Evolutionary conservation across 2,113 vertebrate genomes (phyloP).

Genomic region (Pipa parva): DNA sequence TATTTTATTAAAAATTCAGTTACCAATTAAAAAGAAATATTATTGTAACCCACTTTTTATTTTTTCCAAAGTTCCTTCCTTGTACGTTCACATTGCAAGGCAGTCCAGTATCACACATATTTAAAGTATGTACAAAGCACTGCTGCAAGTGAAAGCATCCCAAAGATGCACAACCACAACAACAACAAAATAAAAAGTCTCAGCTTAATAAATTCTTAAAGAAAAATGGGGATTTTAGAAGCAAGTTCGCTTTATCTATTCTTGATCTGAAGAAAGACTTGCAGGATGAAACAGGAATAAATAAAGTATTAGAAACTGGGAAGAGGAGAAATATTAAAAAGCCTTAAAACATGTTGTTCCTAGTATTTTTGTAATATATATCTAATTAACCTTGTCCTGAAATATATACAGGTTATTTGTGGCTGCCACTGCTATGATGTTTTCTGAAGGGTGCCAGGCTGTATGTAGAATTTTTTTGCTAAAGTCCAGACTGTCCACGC

Average conservation of each 20-base stretch:
- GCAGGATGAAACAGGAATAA: slow-evolving; percentile 41
- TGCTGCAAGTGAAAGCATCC: slow-evolving; percentile 10
- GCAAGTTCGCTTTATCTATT: slow-evolving; percentile 46
- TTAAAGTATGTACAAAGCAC: slow-evolving; percentile 12
- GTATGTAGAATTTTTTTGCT: slow-evolving; percentile 97
- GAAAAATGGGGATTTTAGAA: slow-evolving; percentile 43
- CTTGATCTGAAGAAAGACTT: slow-evolving; percentile 50
- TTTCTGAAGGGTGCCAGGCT: slow-evolving; percentile 93
- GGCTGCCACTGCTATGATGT: slow-evolving; percentile 94
- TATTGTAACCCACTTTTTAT: slow-evolving; percentile 29
- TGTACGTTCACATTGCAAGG: slow-evolving; percentile 11
- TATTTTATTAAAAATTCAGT: slow-evolving; percentile 41
- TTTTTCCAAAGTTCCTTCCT: slow-evolving; percentile 31
- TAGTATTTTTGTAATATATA: slow-evolving; percentile 60
- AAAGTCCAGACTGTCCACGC: slow-evolving; percentile 95
- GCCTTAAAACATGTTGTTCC: slow-evolving; percentile 60
- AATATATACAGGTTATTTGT: slow-evolving; percentile 98
- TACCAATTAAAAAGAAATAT: slow-evolving; percentile 39
- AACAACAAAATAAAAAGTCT: neutral
- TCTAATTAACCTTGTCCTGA: slow-evolving; percentile 97
- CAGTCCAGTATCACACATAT: slow-evolving; percentile 4
- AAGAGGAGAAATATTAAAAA: slow-evolving; percentile 45
- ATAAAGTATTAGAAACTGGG: slow-evolving; percentile 42
- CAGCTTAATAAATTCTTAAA: slow-evolving; percentile 11
- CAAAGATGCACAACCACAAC: neutral